Percentiles rank a stretch among this genome's conserved stretches.
Conservation (phyloP, 35 echinoderm and acorn worm species). For the Ophioderma brevispina region DNA sequence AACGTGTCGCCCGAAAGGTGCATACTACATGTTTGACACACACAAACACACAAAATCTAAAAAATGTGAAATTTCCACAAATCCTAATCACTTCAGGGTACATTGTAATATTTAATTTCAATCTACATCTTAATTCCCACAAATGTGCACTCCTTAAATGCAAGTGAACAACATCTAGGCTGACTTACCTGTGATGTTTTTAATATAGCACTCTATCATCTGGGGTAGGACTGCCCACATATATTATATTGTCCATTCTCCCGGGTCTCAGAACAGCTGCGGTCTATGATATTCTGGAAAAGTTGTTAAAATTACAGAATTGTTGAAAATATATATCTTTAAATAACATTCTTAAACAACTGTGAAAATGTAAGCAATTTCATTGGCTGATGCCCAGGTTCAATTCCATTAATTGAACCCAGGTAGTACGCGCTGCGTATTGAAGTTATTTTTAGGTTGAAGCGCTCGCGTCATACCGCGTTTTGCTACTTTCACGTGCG, state of each 20-base stretch:
- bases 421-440: no score
- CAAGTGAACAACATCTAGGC: not conserved
- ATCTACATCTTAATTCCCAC: not conserved
- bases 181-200: slow-evolving; percentile 87
- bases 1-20: no score
- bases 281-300: slow-evolving; percentile 99
- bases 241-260: slow-evolving; percentile 91
- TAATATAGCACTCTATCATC: slow-evolving; percentile 80
- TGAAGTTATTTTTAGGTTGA: no score
- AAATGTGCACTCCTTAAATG: not conserved
- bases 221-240: slow-evolving; percentile 85
- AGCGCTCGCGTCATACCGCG: no score
- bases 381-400: no score
- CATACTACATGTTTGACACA: no score
- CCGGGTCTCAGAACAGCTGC: slow-evolving; percentile 93
- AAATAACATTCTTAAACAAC: no score
- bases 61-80: not conserved
- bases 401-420: no score
- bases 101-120: not conserved
- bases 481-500: no score
- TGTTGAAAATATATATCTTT: no score
- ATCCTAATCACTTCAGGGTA: not conserved
- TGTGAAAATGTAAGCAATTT: no score
- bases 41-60: not conserved
- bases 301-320: no score